Evolutionary conservation across 2,888 invertebrate species (phyloP).

Genomic region (Orthosia gracilis): DNA sequence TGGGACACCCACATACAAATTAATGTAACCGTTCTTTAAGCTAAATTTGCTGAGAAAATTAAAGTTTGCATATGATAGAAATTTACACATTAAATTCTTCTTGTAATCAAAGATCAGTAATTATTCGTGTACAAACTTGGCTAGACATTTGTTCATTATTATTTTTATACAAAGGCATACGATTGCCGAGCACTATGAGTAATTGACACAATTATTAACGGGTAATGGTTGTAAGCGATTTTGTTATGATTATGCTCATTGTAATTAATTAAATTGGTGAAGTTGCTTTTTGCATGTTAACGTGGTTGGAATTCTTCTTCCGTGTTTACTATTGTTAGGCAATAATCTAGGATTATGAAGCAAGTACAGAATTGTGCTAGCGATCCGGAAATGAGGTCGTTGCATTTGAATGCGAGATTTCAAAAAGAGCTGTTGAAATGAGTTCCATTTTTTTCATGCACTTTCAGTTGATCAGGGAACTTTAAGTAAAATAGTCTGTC

Average conservation of each 20-base stretch:
- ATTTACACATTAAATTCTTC: background rate
- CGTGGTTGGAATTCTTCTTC: conserved; percentile 38
- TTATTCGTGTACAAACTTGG: background rate
- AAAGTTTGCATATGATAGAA: background rate
- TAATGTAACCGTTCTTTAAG: background rate
- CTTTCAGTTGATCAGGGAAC: background rate
- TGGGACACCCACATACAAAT: no score
- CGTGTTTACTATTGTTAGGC: conserved; percentile 38
- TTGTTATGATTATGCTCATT: conserved; percentile 36
- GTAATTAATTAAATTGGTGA: conserved; percentile 51
- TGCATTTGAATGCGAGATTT: background rate
- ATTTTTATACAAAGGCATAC: conserved; percentile 29
- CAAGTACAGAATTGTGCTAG: conserved; percentile 11
- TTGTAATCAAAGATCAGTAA: background rate
- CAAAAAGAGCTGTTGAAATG: background rate
- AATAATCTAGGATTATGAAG: conserved; percentile 30
- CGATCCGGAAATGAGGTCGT: background rate
- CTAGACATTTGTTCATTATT: conserved; percentile 1
- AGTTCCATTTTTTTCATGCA: background rate
- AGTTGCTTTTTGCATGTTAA: conserved; percentile 28
- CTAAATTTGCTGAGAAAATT: background rate
- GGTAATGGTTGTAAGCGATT: conserved; percentile 46
- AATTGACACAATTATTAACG: conserved; percentile 56
- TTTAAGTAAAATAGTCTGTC: background rate
- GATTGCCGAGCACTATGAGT: conserved; percentile 40